These are phyloP conservation scores for Venusia cambrica DNA, from an alignment of 2,888 invertebrate species.

Conservation along the genomic window DNA sequence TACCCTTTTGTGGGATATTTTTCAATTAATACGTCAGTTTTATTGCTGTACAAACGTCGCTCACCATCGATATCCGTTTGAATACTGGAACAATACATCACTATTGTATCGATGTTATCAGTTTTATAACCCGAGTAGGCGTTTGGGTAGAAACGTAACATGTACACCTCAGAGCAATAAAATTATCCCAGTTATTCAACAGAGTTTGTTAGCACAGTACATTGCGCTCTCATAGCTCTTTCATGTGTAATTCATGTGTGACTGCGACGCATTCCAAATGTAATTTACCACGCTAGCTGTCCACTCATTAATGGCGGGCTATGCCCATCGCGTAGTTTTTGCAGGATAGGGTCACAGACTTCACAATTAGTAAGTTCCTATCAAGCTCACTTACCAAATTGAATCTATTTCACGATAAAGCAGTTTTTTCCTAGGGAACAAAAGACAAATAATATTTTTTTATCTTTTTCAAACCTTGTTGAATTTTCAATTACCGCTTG, in stretches of 20 bases:
- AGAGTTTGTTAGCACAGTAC: slow-evolving; percentile 47
- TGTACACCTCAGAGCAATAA: slow-evolving; percentile 17
- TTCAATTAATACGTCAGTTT: slow-evolving; percentile 59
- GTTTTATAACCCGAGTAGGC: slow-evolving; percentile 12
- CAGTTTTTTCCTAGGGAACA: too few relatives aligned
- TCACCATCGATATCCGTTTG: slow-evolving; percentile 40
- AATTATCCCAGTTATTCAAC: slow-evolving; percentile 26
- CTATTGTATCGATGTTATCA: slow-evolving; percentile 36
- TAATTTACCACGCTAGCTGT: slow-evolving; percentile 56
- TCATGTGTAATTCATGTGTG: slow-evolving; percentile 71
- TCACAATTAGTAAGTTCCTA: too few relatives aligned
- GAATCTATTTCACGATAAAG: too few relatives aligned
- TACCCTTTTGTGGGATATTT: slow-evolving; percentile 56
- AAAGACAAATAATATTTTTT: too few relatives aligned
- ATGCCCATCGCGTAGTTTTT: slow-evolving; percentile 8
- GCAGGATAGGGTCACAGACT: too few relatives aligned
- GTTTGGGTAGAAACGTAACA: slow-evolving; percentile 10
- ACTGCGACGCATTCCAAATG: slow-evolving; percentile 68
- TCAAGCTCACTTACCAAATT: too few relatives aligned
- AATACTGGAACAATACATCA: slow-evolving; percentile 44
- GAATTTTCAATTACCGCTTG: too few relatives aligned
- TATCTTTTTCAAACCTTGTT: too few relatives aligned
- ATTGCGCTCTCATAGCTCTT: slow-evolving; percentile 56
- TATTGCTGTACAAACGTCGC: slow-evolving; percentile 34
- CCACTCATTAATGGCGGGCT: slow-evolving; percentile 33